Evolutionary conservation across 2,888 invertebrate genomes (phyloP), one percentile per base, ranked within the genome.

Genomic region (Latrodectus elegans): DNA sequence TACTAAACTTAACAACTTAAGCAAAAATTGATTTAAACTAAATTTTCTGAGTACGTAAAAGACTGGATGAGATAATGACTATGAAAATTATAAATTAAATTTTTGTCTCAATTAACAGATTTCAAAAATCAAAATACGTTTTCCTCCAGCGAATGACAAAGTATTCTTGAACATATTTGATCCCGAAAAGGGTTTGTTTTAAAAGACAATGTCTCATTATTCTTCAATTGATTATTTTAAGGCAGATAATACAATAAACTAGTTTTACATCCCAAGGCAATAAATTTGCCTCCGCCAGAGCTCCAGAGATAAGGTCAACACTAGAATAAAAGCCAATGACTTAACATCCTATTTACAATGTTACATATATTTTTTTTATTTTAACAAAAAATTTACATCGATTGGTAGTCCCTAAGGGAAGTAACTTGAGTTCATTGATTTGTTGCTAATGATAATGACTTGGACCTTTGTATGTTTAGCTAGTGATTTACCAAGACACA

Each of bases 371-470:
- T 72, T 84, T 77, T 77, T 76, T 84, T 84, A 77, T 84, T 84
- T 75, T 52, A 81, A 78, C 72, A 51, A 38, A 6, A 12, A 12
- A 8, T 70, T 76, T 83, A 26, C 53, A 81, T 81, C 72, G 81
- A 81, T 81, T 80, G 51, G 49, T 73, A 64, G 73, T 80, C 51
- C 64, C 80, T 80, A 52, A 14, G 52, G 81, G 49, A 26, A 64
- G 65, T 68, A 67, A 73, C 73, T 80, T 49, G 73, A 73, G 60
- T 17, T 17, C 77, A 84, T 84, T 84, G 84, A 84, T 84, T 84
- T 72, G 77, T 73, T 84, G 73, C 84, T 84, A 84, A 84, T 84
- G 84, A 84, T 84, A 84, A 84, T 84, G 84, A 84, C 84, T 71
- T 17, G 65, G 64, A 76, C 38, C 71, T 60, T 71, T 84, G 65